Evolutionary conservation across 1,140 invertebrate genomes (phyloP).

Genomic region (Cylas formicarius): DNA sequence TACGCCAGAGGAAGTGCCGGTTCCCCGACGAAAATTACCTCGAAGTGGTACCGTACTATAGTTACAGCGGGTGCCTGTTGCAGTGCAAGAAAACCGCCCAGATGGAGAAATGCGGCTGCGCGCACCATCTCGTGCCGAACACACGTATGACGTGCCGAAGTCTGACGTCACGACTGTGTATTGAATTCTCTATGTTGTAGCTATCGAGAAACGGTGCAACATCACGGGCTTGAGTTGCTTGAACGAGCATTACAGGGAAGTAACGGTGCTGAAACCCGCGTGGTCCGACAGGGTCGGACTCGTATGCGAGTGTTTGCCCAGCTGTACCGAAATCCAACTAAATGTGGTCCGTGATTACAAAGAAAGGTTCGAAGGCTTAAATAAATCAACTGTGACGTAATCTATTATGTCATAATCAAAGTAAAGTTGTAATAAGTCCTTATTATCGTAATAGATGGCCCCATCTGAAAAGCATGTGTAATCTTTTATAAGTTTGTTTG

Average conservation of each 20-base stretch:
- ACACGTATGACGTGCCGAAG: not conserved
- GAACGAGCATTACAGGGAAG: slow-evolving; percentile 50
- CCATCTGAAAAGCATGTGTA: no score
- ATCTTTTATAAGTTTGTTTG: no score
- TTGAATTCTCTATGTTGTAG: slow-evolving; percentile 14
- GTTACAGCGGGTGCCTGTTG: slow-evolving; percentile 60
- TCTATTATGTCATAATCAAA: no score
- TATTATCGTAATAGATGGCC: no score
- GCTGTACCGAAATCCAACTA: slow-evolving; percentile 48
- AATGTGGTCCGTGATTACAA: slow-evolving; percentile 34
- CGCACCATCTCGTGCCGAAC: slow-evolving; percentile 59
- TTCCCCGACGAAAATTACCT: slow-evolving; percentile 57
- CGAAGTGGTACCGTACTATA: slow-evolving; percentile 55
- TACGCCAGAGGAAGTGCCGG: slow-evolving; percentile 48
- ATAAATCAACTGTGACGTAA: no score
- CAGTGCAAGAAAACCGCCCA: slow-evolving; percentile 59
- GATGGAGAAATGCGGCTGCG: slow-evolving; percentile 55
- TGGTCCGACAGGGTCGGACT: slow-evolving; percentile 38
- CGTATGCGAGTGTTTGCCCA: slow-evolving; percentile 45
- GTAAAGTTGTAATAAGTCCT: no score
- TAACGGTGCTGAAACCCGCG: slow-evolving; percentile 53
- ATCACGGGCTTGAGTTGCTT: slow-evolving; percentile 53
- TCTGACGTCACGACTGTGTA: not conserved
- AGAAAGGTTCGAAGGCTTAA: no score
- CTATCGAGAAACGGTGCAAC: slow-evolving; percentile 44